Conservation (phyloP, 2,797 vertebrate species). For the Falco novaeseelandiae region DNA sequence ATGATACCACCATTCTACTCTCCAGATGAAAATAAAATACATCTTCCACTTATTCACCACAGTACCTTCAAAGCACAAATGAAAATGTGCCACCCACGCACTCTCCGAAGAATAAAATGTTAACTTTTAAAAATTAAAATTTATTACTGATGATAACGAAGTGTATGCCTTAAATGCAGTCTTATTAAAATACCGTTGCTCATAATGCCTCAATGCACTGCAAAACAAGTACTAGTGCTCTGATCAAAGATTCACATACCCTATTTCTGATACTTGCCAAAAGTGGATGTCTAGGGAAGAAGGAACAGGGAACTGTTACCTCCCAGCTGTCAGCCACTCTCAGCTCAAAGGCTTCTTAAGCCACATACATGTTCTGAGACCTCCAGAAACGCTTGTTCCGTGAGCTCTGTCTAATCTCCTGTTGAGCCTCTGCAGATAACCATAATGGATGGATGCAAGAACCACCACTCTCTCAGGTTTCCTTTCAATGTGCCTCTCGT, state of each 20-base stretch:
- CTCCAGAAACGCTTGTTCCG: background rate
- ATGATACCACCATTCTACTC: background rate
- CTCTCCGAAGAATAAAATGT: background rate
- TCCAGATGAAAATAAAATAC: background rate
- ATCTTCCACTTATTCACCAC: background rate
- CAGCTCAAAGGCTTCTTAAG: background rate
- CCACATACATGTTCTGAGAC: background rate
- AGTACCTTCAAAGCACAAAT: background rate
- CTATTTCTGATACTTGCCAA: background rate
- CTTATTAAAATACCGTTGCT: background rate
- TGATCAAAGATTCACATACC: background rate
- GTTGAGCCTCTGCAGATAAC: background rate
- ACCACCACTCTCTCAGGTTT: background rate
- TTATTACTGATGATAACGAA: background rate
- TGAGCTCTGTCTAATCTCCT: background rate
- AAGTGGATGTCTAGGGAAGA: background rate
- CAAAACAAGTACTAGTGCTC: background rate
- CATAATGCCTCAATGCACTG: accelerated
- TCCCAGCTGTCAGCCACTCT: background rate
- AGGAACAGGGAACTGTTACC: background rate
- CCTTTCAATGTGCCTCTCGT: background rate
- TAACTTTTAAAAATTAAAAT: background rate
- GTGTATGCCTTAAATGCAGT: background rate
- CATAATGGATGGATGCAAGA: background rate
- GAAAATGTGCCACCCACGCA: background rate